These are phyloP conservation scores for Excalfactoria chinensis DNA, from an alignment of 2,113 vertebrate species.

Conservation along the genomic window DNA sequence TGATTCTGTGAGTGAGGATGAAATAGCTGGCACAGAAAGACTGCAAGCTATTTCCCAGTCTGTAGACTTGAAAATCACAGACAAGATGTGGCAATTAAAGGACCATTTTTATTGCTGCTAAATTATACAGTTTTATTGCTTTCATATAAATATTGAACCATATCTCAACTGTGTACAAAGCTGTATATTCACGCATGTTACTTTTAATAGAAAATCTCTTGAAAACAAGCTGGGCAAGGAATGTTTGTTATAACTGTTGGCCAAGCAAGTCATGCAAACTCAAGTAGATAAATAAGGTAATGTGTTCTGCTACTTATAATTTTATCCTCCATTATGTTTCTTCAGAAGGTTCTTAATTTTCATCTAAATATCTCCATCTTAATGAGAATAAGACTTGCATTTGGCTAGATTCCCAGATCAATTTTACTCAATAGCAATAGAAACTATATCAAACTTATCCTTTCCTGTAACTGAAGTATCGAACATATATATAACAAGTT, in stretches of 20 bases:
- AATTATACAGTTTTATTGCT: conserved; percentile 41
- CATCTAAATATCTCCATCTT: conserved; percentile 37
- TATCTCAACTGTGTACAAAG: conserved; percentile 53
- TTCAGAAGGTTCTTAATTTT: conserved; percentile 70
- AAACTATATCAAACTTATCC: conserved; percentile 46
- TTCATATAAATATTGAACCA: conserved; percentile 59
- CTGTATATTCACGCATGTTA: conserved; percentile 54
- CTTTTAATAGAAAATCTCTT: conserved; percentile 73
- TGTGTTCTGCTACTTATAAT: conserved; percentile 71
- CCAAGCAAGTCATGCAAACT: conserved; percentile 48
- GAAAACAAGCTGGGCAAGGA: conserved; percentile 47
- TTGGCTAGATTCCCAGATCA: conserved; percentile 69
- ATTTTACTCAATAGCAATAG: conserved; percentile 68
- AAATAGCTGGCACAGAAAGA: not conserved
- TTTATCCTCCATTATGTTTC: conserved; percentile 51
- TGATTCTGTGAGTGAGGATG: not conserved
- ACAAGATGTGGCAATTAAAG: conserved; percentile 41
- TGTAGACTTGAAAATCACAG: conserved; percentile 32
- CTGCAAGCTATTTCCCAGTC: not conserved
- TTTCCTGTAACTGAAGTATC: conserved; percentile 28
- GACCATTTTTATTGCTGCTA: conserved; percentile 57
- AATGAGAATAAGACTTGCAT: conserved; percentile 41
- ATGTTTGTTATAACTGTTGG: conserved; percentile 54
- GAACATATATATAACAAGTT: not conserved
- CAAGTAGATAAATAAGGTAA: conserved; percentile 63